Conservation (phyloP, 2,113 vertebrate genomes). For the Elanus axillaris region DNA sequence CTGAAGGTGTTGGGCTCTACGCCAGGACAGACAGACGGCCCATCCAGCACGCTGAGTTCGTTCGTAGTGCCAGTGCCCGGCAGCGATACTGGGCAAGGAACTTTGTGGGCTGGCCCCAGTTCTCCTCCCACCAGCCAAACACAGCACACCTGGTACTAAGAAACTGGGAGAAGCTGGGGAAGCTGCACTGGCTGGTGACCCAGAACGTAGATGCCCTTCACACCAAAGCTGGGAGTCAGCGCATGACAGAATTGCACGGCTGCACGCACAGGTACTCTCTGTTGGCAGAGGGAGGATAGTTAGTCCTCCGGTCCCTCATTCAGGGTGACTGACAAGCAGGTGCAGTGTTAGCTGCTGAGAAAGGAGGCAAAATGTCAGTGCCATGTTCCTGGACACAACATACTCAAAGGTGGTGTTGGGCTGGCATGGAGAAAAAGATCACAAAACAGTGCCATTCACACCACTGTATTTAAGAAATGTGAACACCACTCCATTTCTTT, state of each 20-base stretch:
- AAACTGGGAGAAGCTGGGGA: slow-evolving; percentile 84
- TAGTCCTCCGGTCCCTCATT: accelerated
- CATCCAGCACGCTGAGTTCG: slow-evolving; percentile 85
- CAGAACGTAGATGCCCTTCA: slow-evolving; percentile 97
- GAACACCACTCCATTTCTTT: not conserved
- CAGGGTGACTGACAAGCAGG: not conserved
- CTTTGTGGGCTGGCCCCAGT: slow-evolving; percentile 92
- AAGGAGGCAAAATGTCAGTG: not conserved
- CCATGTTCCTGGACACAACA: not conserved
- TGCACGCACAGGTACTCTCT: slow-evolving; percentile 84
- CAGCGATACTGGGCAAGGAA: slow-evolving; percentile 97
- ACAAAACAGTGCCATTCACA: not conserved
- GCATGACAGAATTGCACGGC: slow-evolving; percentile 89
- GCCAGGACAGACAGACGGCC: slow-evolving; percentile 85
- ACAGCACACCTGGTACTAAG: slow-evolving; percentile 78
- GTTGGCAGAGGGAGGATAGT: not conserved
- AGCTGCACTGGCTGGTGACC: slow-evolving; percentile 93
- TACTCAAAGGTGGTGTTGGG: not conserved
- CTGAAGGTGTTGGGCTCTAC: slow-evolving; percentile 89
- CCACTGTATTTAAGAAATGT: not conserved
- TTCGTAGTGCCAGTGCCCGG: slow-evolving; percentile 79
- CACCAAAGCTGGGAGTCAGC: slow-evolving; percentile 85
- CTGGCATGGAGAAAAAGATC: not conserved
- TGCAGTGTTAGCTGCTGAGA: not conserved
- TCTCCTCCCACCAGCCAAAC: slow-evolving; percentile 88